Evolutionary conservation across 1,140 invertebrate species (phyloP), one percentile per base, ranked within the genome.

Genomic region (Cryptotermes secundus): DNA sequence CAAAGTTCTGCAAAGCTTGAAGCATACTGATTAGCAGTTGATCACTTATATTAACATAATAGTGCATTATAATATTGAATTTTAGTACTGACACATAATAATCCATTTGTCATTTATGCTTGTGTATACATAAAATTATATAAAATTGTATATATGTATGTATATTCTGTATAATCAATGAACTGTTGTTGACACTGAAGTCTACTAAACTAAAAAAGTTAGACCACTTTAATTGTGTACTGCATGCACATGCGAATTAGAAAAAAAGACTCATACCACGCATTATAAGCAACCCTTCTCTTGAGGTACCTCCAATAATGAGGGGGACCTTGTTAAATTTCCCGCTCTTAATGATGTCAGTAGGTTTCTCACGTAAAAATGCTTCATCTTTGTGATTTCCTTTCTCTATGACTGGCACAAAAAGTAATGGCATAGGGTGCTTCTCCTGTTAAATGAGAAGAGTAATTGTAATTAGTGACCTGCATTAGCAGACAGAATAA

Each of bases 191-290:
- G 79, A 79, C 22, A 34, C 35, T 34, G 12, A n/a, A 34, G 2
- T 14, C 6, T 4, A 82, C 24, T 19, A 19, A 82, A 53, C 19
- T 19, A 2, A 82, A n/a, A 38, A 22, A 3, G 22, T 34, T 22
- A 82, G 10, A 35, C 10, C n/a, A 36, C 26, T 82, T 24, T 42
- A n/a, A 82, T 16, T 31, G n/a, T 34, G 35, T 35, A 10, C 34
- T 80, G 79, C 9, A 80, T 16, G 7, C 10, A 14, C 79, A 31
- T 34, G 14, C 19, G 12, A 34, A 35, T 6, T 34, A 34, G n/a
- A 79, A 79, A n/a, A n/a, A n/a, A 24, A 79, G n/a, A 87, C 85
- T 16, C 45, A n/a, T 72, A 83, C 83, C 24, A 35, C 6, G 34
- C 19, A 83, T 38, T 36, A 34, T 22, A 22, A 59, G 34, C n/a